Evolutionary conservation across 2,113 vertebrate genomes (phyloP).

Genomic region (Meriones unguiculatus): DNA sequence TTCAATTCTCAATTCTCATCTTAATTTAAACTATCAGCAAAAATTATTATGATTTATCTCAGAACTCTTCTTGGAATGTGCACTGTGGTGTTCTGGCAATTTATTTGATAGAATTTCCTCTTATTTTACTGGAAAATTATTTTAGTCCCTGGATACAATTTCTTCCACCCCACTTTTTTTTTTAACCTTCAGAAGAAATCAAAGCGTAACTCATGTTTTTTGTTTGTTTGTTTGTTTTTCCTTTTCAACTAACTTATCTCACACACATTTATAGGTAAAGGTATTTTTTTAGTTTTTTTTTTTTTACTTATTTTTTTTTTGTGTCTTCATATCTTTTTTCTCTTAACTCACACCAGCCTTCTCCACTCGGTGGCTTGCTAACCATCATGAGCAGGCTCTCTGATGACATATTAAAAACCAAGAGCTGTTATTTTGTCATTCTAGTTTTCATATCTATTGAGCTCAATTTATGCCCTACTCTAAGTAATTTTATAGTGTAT

Average conservation of each 20-base stretch:
- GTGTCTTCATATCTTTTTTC: not conserved
- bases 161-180: not conserved
- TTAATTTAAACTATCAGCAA: not conserved
- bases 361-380: not conserved
- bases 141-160: not conserved
- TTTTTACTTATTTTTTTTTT: not conserved
- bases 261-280: not conserved
- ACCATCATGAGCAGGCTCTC: not conserved
- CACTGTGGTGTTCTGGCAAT: not conserved
- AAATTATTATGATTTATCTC: not conserved
- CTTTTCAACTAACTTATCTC: not conserved
- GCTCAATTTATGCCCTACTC: not conserved
- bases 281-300: not conserved
- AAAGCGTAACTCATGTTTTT: not conserved
- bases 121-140: not conserved
- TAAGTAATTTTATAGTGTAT: not conserved
- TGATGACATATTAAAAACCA: not conserved
- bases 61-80: not conserved
- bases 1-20: constrained; percentile 4
- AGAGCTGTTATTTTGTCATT: not conserved
- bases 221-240: not conserved
- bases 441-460: not conserved
- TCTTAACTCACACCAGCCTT: not conserved
- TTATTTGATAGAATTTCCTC: not conserved
- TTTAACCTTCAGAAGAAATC: not conserved